Evolutionary conservation across 2,113 vertebrate genomes (phyloP).

Genomic region (Coracopsis vasa): DNA sequence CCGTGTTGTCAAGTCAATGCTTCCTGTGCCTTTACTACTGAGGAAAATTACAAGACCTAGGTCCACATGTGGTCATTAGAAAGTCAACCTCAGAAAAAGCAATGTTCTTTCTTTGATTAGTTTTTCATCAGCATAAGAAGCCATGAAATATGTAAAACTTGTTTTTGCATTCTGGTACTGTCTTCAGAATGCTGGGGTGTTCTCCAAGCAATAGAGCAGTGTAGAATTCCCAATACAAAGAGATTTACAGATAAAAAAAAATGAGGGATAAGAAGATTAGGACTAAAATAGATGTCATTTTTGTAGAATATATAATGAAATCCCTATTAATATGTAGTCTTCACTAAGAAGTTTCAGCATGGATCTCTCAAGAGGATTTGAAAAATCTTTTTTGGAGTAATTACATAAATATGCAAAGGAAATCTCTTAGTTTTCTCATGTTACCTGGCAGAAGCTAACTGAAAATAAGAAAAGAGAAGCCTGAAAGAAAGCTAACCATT

Average conservation of each 20-base stretch:
- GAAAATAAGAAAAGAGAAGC: not conserved
- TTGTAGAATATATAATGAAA: constrained; percentile 23
- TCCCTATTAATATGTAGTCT: not conserved
- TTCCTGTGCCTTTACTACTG: not conserved
- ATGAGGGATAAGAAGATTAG: constrained; percentile 22
- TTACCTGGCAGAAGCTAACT: not conserved
- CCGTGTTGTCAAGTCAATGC: not conserved
- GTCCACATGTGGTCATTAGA: not conserved
- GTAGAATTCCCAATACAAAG: not conserved
- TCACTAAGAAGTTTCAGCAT: not conserved
- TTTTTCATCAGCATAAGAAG: not conserved
- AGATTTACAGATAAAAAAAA: constrained; percentile 37
- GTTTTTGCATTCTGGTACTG: not conserved
- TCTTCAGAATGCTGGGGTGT: not conserved
- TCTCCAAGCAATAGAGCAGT: not conserved
- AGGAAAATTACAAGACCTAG: not conserved
- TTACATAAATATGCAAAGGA: constrained; percentile 35
- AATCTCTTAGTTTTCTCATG: not conserved
- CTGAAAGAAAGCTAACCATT: not conserved
- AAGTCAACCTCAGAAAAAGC: not conserved
- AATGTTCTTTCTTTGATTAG: not conserved
- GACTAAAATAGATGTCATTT: constrained; percentile 26
- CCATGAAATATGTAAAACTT: not conserved
- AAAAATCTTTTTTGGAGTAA: constrained; percentile 48
- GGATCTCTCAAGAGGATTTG: constrained; percentile 29